Percentiles rank a stretch among this genome's conserved stretches.
phyloP scores from a whole-genome alignment of 2,113 vertebrate species.

The Catagonus wagneri region DNA sequence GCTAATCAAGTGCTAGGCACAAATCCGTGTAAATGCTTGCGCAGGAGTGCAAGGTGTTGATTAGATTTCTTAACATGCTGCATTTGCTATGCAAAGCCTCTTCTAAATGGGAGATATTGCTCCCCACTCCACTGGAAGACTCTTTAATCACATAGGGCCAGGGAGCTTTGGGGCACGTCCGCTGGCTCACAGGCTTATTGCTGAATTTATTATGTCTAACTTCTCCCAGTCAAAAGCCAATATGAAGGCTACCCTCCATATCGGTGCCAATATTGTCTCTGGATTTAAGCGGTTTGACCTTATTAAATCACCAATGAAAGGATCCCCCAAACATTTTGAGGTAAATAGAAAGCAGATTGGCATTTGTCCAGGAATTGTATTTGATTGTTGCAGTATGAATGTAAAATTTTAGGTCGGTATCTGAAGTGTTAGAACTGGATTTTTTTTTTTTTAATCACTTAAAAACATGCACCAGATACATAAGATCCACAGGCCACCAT shows the following conservation, averaged over 20 bases:
- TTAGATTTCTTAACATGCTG: slow-evolving; percentile 83
- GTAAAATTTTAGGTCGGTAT: slow-evolving; percentile 52
- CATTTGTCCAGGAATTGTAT: slow-evolving; percentile 62
- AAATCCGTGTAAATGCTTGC: slow-evolving; percentile 86
- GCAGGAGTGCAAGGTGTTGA: slow-evolving; percentile 82
- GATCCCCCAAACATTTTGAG: slow-evolving; percentile 34
- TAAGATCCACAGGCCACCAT: not conserved
- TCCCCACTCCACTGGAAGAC: slow-evolving; percentile 66
- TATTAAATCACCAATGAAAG: slow-evolving; percentile 56
- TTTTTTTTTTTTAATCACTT: not conserved
- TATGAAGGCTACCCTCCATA: slow-evolving; percentile 63
- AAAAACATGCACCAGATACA: not conserved
- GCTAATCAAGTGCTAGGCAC: slow-evolving; percentile 87
- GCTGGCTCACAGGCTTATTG: slow-evolving; percentile 45
- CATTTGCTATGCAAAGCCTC: slow-evolving; percentile 74
- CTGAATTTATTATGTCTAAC: slow-evolving; percentile 82
- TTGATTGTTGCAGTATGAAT: not conserved
- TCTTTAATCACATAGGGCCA: slow-evolving; percentile 72
- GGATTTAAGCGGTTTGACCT: slow-evolving; percentile 57
- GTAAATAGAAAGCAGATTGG: slow-evolving; percentile 47
- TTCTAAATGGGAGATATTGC: slow-evolving; percentile 73
- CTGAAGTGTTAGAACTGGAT: not conserved
- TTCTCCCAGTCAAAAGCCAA: slow-evolving; percentile 73
- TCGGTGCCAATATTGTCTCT: not conserved
- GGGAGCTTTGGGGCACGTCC: slow-evolving; percentile 70